These are phyloP conservation scores for Labroides dimidiatus DNA, from an alignment of 2,797 vertebrate genomes.

Conservation along the genomic window DNA sequence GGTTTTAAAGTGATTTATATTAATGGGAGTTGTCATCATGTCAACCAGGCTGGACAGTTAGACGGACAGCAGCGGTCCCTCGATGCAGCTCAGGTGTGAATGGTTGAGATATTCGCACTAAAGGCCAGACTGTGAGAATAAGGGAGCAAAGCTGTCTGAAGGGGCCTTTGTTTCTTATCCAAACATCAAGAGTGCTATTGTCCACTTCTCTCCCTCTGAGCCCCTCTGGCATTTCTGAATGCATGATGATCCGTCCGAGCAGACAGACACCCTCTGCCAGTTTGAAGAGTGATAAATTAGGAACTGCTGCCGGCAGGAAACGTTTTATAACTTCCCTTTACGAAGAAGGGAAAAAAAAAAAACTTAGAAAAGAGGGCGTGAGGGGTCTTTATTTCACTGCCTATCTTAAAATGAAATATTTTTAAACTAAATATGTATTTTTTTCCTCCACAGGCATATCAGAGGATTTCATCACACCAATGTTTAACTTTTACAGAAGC, in stretches of 20 bases:
- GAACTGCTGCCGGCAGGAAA: constrained; percentile 11
- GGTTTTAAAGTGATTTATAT: constrained; percentile 49
- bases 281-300: constrained; percentile 29
- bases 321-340: not conserved
- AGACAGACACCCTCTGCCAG: constrained; percentile 46
- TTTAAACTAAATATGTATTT: not conserved
- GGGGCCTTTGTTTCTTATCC: constrained; percentile 83
- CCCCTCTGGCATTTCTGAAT: constrained; percentile 81
- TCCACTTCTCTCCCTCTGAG: constrained; percentile 74
- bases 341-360: too few relatives aligned
- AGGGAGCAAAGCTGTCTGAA: constrained; percentile 78
- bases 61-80: constrained; percentile 64
- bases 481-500: constrained; percentile 99
- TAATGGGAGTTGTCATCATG: constrained; percentile 63
- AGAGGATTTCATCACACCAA: constrained; percentile 94
- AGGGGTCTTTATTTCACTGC: too few relatives aligned
- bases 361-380: too few relatives aligned
- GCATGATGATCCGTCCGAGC: constrained; percentile 60
- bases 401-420: too few relatives aligned
- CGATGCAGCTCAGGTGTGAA: constrained; percentile 60
- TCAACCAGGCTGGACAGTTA: constrained; percentile 70
- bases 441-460: constrained; percentile 89
- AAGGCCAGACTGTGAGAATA: constrained; percentile 80
- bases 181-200: constrained; percentile 81
- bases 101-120: constrained; percentile 77